Conservation (phyloP, 2,888 invertebrate species). For the Lithophane semibrunnea region DNA sequence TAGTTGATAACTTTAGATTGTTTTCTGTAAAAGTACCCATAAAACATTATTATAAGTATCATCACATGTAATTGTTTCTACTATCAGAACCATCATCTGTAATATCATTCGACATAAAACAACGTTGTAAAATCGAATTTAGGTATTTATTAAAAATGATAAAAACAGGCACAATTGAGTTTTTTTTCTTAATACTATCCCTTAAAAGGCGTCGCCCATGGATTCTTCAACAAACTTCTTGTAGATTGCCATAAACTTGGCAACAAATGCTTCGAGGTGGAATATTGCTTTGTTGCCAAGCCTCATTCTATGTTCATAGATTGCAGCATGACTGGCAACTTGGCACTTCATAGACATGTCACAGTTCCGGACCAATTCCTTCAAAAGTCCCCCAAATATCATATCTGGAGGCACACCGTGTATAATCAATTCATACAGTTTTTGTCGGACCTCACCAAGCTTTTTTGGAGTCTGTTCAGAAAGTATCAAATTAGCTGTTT, state of each 20-base stretch:
- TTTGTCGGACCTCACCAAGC: conserved; percentile 95
- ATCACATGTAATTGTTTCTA: conserved; percentile 32
- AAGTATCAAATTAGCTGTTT: conserved; percentile 96
- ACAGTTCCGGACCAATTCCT: conserved; percentile 96
- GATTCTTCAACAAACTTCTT: conserved; percentile 96
- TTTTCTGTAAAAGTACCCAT: conserved; percentile 82
- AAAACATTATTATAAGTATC: conserved; percentile 82
- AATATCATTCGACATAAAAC: conserved; percentile 46
- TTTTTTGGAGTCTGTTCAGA: conserved; percentile 96
- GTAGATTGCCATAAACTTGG: conserved; percentile 98
- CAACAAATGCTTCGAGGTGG: conserved; percentile 99
- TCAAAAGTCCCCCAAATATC: conserved; percentile 96
- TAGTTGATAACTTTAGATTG: conserved; percentile 85
- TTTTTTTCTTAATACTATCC: conserved; percentile 18
- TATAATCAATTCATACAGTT: conserved; percentile 97
- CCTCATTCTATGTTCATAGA: conserved; percentile 97
- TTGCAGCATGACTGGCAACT: conserved; percentile 96
- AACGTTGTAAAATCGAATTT: conserved; percentile 29
- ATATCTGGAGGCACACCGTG: conserved; percentile 98
- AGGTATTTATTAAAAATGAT: conserved; percentile 58
- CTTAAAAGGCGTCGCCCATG: conserved; percentile 90
- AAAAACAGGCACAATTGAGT: conserved; percentile 50
- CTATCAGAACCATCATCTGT: neutral
- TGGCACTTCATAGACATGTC: conserved; percentile 97
- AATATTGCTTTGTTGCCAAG: conserved; percentile 98